Conservation (phyloP, 1,140 invertebrate species). For the Macrostomum lignano region DNA sequence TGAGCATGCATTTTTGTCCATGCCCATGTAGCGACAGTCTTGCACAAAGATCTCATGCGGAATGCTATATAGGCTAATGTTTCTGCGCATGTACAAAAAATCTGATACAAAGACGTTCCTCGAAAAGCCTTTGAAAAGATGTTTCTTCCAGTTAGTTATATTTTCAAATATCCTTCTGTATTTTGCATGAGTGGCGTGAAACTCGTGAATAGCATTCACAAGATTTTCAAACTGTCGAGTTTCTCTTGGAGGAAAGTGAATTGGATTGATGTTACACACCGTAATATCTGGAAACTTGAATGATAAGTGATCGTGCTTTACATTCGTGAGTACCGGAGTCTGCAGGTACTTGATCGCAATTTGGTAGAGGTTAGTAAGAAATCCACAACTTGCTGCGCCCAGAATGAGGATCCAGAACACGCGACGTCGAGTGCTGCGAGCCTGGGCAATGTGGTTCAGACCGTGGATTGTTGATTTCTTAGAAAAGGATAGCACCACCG, state of each 20-base stretch:
- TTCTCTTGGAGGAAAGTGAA: slow-evolving; percentile 3
- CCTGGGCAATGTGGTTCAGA: slow-evolving; percentile 5
- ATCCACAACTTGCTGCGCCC: not conserved
- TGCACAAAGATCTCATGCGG: too few relatives aligned
- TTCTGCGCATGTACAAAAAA: too few relatives aligned
- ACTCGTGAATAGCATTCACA: too few relatives aligned
- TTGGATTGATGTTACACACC: slow-evolving; percentile 4
- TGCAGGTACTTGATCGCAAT: slow-evolving; percentile 2
- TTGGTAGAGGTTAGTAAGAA: slow-evolving; percentile 2
- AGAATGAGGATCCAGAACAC: slow-evolving; percentile 6
- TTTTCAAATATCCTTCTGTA: too few relatives aligned
- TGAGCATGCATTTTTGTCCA: too few relatives aligned
- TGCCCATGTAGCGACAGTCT: too few relatives aligned
- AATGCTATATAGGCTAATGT: too few relatives aligned
- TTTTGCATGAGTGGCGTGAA: too few relatives aligned
- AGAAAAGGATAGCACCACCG: too few relatives aligned
- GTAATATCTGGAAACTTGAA: slow-evolving; percentile 6
- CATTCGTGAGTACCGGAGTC: slow-evolving; percentile 3
- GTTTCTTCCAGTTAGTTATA: too few relatives aligned
- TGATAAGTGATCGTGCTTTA: not conserved
- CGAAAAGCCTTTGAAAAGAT: too few relatives aligned
- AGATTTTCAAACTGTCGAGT: not conserved
- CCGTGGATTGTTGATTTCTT: slow-evolving; percentile 7
- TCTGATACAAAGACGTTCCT: too few relatives aligned
- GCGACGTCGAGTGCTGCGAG: not conserved